Percentiles rank a stretch among this genome's conserved stretches.
phyloP scores from a whole-genome alignment of 2,113 vertebrate genomes.

The Brevimyrus niger region DNA sequence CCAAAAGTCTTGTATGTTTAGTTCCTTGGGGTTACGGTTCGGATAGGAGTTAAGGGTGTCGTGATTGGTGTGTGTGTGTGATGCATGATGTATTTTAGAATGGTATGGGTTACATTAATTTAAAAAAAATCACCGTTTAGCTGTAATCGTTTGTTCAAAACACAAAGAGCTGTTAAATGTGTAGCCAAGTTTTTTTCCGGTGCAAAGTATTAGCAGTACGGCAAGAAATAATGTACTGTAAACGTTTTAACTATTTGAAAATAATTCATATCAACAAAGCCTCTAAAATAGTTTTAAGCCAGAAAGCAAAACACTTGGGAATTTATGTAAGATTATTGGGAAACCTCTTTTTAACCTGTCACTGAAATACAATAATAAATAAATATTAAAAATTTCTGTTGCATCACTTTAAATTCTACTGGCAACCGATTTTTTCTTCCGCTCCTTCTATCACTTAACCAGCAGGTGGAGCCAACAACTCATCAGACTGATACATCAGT shows the following conservation, averaged over 20 bases:
- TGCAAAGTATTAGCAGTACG: background rate
- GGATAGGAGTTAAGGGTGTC: too few species aligned
- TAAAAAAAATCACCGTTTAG: background rate
- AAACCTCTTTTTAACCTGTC: background rate
- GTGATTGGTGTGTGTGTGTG: background rate
- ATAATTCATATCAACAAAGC: background rate
- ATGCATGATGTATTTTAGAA: background rate
- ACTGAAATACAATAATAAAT: background rate
- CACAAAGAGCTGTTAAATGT: background rate
- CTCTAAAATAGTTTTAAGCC: background rate
- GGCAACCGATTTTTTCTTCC: background rate
- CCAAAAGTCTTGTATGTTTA: too few species aligned
- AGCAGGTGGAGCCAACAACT: conserved; percentile 53
- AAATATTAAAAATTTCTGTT: background rate
- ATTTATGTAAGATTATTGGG: background rate
- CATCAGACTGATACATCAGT: background rate
- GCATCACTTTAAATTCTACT: background rate
- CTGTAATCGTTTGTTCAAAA: background rate
- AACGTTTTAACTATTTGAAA: background rate
- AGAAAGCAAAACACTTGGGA: background rate
- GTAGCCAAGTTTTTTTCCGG: background rate
- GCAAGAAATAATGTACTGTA: background rate
- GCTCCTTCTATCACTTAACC: conserved; percentile 27
- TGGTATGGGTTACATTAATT: background rate
- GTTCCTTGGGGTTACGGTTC: too few species aligned